A percentile compares a stretch with the other conserved stretches of the same genome.
phyloP scores from a whole-genome alignment of 2,797 vertebrate species.

The Acrossocheilus wenchowensis region DNA sequence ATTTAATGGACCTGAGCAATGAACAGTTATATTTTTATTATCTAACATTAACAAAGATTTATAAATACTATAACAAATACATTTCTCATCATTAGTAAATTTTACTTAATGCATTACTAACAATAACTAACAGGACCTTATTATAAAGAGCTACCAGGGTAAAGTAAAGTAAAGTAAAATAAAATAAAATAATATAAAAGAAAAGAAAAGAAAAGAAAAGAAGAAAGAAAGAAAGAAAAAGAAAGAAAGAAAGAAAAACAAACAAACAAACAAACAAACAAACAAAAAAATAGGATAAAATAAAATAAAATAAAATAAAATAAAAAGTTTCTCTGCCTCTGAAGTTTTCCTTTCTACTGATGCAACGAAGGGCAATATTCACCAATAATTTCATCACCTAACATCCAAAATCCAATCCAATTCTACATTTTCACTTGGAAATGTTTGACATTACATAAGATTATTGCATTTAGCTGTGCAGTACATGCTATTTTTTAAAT shows the following conservation, averaged over 20 bases:
- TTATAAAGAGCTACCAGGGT: too few species aligned
- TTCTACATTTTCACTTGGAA: neutral
- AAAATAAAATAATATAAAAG: too few species aligned
- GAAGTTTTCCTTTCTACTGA: neutral
- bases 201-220: too few species aligned
- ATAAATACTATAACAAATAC: neutral
- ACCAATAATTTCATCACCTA: neutral
- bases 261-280: too few species aligned
- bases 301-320: too few species aligned
- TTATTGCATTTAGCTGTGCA: neutral
- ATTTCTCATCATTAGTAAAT: too few species aligned
- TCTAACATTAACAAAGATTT: neutral
- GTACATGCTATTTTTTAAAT: neutral
- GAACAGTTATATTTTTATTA: neutral
- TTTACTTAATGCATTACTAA: neutral
- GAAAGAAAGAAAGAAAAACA: too few species aligned
- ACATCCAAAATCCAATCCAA: neutral
- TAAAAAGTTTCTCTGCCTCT: neutral
- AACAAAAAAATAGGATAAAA: too few species aligned
- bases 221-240: too few species aligned
- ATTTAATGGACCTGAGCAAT: too few species aligned
- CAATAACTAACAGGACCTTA: neutral
- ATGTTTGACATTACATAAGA: neutral
- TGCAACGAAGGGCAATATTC: neutral
- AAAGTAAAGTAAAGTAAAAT: too few species aligned